Evolutionary conservation across 2,113 vertebrate species (phyloP).

Genomic region (Trematomus loennbergii): DNA sequence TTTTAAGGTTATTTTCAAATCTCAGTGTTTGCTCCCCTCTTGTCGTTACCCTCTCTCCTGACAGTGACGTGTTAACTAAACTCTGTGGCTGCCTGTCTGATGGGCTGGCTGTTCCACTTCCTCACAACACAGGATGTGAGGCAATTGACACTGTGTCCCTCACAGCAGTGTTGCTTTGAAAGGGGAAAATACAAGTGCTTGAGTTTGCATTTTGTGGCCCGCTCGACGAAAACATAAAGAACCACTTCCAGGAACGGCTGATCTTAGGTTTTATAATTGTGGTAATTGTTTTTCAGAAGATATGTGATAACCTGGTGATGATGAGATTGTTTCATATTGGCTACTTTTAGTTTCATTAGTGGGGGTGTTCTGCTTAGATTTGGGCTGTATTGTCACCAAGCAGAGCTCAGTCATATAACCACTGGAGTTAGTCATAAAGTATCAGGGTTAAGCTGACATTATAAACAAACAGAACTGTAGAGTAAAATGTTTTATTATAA

Average conservation of each 20-base stretch:
- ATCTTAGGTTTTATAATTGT: slow-evolving; percentile 16
- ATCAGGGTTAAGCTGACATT: neutral
- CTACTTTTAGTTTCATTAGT: neutral
- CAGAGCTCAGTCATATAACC: slow-evolving; percentile 6
- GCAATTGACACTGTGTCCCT: slow-evolving; percentile 68
- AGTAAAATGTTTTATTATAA: neutral
- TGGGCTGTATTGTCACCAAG: slow-evolving; percentile 12
- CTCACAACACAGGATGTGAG: slow-evolving; percentile 85
- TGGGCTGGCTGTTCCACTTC: slow-evolving; percentile 73
- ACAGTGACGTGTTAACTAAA: slow-evolving; percentile 53
- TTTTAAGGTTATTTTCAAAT: neutral
- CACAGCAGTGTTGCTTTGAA: slow-evolving; percentile 61
- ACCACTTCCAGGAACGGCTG: slow-evolving; percentile 68
- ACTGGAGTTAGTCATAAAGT: neutral
- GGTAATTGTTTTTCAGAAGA: neutral
- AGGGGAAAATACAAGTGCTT: slow-evolving; percentile 74
- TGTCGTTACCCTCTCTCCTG: slow-evolving; percentile 16
- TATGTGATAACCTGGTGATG: neutral
- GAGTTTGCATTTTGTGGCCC: slow-evolving; percentile 72
- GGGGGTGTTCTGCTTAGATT: slow-evolving; percentile 3
- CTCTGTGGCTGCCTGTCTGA: slow-evolving; percentile 13
- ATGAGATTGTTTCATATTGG: neutral
- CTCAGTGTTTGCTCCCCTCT: slow-evolving; percentile 29
- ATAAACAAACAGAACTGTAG: too few relatives aligned
- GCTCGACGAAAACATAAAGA: slow-evolving; percentile 37